Evolutionary conservation across 2,888 invertebrate species (phyloP), one percentile per base, ranked within the genome.

Genomic region (Caenorhabditis virilis): DNA sequence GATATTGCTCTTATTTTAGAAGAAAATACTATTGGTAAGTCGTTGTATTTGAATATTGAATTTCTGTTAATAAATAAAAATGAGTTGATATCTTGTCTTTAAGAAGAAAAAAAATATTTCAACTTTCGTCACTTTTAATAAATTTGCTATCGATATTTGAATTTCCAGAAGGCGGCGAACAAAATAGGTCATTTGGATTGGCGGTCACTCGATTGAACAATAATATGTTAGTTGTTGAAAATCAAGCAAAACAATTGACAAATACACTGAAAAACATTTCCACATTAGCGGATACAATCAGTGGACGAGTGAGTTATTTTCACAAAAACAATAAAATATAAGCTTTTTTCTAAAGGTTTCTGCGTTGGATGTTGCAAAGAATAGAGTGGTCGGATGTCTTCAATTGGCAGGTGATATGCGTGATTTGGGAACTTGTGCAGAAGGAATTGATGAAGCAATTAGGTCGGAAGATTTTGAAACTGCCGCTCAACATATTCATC

Each of bases 391-490:
- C 2, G 93, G 93, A 78, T 95, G 94, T 81, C 92, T 97, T 84
- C 90, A 91, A 75, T 87, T 95, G 58, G 95, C 97, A 0, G 92
- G 94, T 79, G 80, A 82, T 52, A 74, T 82, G 58, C 59, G 74
- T 23, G 82, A 82, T 64, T 59, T 82, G 20, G 69, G 78, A 20
- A 35, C 52, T 1, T 98, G 97, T 84, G 93, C 94, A 47, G 92
- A 95, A 84, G 97, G 95, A n/a, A 97, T 98, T 0, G 91, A 93
- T 71, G 89, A 91, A 48, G 95, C 98, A 0, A 89, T 99, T 53
- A 89, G 89, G 69, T 91, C 92, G 76, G 94, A 95, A 85, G 94
- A 99, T 84, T 97, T 91, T 85, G 98, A 99, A 85, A 91, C 91
- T 54, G 94, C 95, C 53, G 95, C 97, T 13, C 92, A 90, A 0